phyloP scores from a whole-genome alignment of 2,113 vertebrate genomes.

The Atractosteus spatula region DNA sequence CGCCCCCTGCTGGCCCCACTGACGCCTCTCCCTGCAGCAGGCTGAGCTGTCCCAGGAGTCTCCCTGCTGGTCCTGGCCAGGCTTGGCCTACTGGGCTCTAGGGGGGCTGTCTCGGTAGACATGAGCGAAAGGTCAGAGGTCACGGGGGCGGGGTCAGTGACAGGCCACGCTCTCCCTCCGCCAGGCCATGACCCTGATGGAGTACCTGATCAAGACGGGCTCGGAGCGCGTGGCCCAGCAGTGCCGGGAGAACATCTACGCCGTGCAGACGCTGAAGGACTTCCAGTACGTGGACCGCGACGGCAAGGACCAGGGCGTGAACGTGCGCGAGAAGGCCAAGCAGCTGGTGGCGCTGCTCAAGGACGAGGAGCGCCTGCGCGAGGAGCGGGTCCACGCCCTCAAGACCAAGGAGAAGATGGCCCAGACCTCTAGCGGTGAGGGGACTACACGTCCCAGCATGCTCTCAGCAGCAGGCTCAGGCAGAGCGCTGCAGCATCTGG shows the following conservation, averaged over 20 bases:
- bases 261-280: conserved; percentile 89
- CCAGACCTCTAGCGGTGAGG: conserved; percentile 81
- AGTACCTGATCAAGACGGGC: conserved; percentile 90
- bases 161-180: neutral
- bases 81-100: no score
- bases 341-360: conserved; percentile 86
- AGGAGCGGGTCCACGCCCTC: conserved; percentile 84
- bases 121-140: no score
- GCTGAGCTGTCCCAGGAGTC: no score
- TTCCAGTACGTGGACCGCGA: conserved; percentile 90
- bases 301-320: conserved; percentile 91
- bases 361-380: conserved; percentile 84
- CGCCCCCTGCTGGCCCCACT: no score
- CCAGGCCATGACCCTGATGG: conserved; percentile 91
- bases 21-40: no score
- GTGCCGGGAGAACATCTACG: conserved; percentile 90
- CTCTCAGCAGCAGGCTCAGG: no score
- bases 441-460: neutral
- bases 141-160: no score
- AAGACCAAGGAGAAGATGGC: conserved; percentile 96
- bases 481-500: no score
- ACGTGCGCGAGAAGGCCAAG: conserved; percentile 89
- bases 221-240: conserved; percentile 89
- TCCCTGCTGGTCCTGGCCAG: no score
- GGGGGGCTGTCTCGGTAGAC: no score